phyloP scores from a whole-genome alignment of 1,140 invertebrate species.

The Globodera rostochiensis region DNA sequence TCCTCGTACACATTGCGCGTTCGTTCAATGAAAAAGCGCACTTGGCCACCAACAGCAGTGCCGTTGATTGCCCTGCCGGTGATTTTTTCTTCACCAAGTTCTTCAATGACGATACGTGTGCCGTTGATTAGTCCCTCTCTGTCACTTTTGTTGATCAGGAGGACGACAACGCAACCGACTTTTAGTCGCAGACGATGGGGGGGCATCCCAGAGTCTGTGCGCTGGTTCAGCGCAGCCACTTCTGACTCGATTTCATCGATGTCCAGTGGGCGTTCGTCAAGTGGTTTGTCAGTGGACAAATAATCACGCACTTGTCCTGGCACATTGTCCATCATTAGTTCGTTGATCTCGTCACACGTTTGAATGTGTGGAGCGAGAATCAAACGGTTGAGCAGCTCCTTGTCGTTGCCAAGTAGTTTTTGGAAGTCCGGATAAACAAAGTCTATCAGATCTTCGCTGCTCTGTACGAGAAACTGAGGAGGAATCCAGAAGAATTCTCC shows the following conservation, averaged over 20 bases:
- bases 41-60: background rate
- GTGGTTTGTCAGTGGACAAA: too few species aligned
- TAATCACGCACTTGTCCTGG: too few species aligned
- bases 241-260: too few species aligned
- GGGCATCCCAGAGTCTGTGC: background rate
- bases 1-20: background rate
- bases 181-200: slow-evolving; percentile 24
- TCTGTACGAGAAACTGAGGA: too few species aligned
- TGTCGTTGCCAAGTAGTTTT: background rate
- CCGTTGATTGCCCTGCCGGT: slow-evolving; percentile 3
- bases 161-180: slow-evolving; percentile 13
- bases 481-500: too few species aligned
- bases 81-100: background rate
- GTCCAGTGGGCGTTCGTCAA: too few species aligned
- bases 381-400: background rate
- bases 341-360: background rate
- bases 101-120: slow-evolving; percentile 21
- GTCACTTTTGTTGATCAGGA: slow-evolving; percentile 7
- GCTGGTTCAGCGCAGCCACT: too few species aligned
- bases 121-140: slow-evolving; percentile 20
- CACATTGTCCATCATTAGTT: background rate
- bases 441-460: background rate
- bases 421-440: slow-evolving; percentile 8
- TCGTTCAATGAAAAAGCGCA: background rate
- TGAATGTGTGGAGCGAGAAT: slow-evolving; percentile 10